Conservation (phyloP, 1,140 invertebrate species). For the Drosophila athabasca region DNA sequence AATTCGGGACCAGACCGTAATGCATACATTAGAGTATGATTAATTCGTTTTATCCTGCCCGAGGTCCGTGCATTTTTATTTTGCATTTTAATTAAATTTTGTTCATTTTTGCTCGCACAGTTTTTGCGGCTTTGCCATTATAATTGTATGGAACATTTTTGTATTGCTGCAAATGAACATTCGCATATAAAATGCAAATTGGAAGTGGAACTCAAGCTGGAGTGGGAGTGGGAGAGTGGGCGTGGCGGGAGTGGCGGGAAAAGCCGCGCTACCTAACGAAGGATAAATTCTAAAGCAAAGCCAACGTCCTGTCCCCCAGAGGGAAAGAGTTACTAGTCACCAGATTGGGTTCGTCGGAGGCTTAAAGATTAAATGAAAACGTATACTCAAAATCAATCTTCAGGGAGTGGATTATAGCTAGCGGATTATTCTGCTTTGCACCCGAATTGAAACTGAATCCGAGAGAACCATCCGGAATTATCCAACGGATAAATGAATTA, state of each 20-base stretch:
- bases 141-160: slow-evolving; percentile 60
- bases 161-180: slow-evolving; percentile 51
- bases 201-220: slow-evolving; percentile 11
- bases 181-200: slow-evolving; percentile 44
- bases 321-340: slow-evolving; percentile 19
- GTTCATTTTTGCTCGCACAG: slow-evolving; percentile 28
- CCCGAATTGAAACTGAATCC: no score
- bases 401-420: neutral
- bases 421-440: neutral
- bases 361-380: neutral
- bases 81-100: slow-evolving; percentile 69
- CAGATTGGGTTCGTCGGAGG: slow-evolving; percentile 7
- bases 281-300: slow-evolving; percentile 1
- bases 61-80: neutral
- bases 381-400: no score
- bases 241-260: neutral
- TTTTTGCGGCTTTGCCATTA: slow-evolving; percentile 39
- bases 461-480: no score
- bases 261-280: no score
- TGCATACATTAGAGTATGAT: no score
- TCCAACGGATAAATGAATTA: neutral
- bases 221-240: neutral
- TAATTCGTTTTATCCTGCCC: no score
- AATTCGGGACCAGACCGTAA: no score
- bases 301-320: slow-evolving; percentile 22